phyloP scores from a whole-genome alignment of 2,888 invertebrate species.

The Noctua pronuba region DNA sequence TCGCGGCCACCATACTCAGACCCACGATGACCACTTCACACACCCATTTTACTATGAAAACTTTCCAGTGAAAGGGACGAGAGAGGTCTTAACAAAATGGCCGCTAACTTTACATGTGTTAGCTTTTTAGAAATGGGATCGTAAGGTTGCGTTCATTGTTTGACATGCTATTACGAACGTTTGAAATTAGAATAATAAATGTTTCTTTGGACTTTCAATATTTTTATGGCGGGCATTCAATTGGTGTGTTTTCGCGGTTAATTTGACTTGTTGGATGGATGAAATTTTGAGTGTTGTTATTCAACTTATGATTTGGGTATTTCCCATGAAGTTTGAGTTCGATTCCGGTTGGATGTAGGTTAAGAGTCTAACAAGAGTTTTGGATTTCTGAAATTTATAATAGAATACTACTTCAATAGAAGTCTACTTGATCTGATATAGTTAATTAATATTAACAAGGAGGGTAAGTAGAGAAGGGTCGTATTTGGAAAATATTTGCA shows the following conservation, averaged over 20 bases:
- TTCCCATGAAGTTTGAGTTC: constrained; percentile 2
- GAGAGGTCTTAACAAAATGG: constrained; percentile 69
- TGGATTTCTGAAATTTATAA: neutral
- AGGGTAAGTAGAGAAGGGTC: no score
- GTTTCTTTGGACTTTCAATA: constrained; percentile 72
- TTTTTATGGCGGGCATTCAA: constrained; percentile 53
- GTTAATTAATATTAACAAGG: no score
- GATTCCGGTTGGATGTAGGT: constrained; percentile 15
- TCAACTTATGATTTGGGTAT: neutral
- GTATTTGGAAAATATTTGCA: neutral
- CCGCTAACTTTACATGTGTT: constrained; percentile 77
- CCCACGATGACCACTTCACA: constrained; percentile 65
- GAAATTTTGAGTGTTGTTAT: constrained; percentile 32
- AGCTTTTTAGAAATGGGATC: constrained; percentile 84
- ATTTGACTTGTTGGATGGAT: constrained; percentile 27
- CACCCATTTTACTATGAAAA: constrained; percentile 56
- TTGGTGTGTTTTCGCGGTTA: constrained; percentile 40
- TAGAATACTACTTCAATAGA: neutral
- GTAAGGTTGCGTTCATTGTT: constrained; percentile 77
- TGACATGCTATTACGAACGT: constrained; percentile 80
- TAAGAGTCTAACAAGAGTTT: neutral
- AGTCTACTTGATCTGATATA: neutral
- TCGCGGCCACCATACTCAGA: constrained; percentile 71
- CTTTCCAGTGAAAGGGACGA: constrained; percentile 62
- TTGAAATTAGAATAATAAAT: constrained; percentile 73